Base-by-base conservation (phyloP, 2,797 vertebrate species). In the Clarias pachynema region DNA sequence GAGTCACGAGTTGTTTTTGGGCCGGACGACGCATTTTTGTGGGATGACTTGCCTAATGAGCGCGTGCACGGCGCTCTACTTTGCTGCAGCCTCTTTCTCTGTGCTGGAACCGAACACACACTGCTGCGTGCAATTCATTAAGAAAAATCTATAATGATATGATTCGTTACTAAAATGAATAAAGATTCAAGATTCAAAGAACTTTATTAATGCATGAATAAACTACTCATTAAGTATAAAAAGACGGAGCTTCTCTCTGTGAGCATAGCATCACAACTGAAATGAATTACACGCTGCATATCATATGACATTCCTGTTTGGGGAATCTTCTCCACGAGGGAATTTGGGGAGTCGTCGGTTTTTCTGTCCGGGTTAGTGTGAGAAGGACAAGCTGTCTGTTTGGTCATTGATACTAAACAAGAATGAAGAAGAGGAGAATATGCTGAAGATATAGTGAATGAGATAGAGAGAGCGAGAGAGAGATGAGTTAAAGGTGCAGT, bases 1-100 rank as follows among this genome's bases (percentile, higher is more conserved):
- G 4, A 81, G 72, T 86, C 80, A 78, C 34, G 73, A 57, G 63
- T 65, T 87, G 84, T 85, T 70, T 85, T 81, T 82, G 68, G 68
- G 82, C 44, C 20, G 70, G 24, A 37, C 24, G 37, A 37, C 10
- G 29, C 85, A 86, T 86, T 77, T 77, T 86, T 86, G 62, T 78
- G 53, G n/a, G 73, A 60, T 40, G 79, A 86, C 62, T 24, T 40
- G 44, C 53, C 56, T 72, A 37, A 69, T 53, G 16, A 70, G 79
- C 29, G 31, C 2, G 29, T 70, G 56, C 63, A 53, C 85, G 49
- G 14, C 22, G 77, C 57, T 49, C 26, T 2, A 24, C 53, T 57
- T 59, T 22, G 1, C 68, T 70, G 53, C 66, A 57, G 66, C 37
- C 20, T 26, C 34, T 24, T 44, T 62, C 57, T 44, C 56, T 44